Evolutionary conservation across 2,797 vertebrate species (phyloP), one percentile per base, ranked within the genome.

Genomic region (Austrolebias charrua): DNA sequence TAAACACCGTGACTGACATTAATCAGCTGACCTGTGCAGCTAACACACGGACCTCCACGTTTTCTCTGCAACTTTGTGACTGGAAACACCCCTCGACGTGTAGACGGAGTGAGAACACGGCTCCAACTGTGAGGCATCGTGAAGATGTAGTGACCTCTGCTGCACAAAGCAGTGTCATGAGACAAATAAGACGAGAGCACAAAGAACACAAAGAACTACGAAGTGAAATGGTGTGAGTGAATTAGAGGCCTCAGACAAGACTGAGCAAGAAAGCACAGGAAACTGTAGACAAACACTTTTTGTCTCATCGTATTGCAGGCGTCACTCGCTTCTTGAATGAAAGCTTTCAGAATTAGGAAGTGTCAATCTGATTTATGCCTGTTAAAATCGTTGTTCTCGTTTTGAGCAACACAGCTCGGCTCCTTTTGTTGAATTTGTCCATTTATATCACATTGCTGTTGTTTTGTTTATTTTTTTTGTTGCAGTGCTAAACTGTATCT

Each of bases 211-310:
- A 38, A 38, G 10, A 40, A 3, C 38, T 4, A 40, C 12, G 38
- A 40, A 40, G 38, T 11, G 38, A 40, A 40, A 40, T 12, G 38
- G 47, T 73, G 51, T 70, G 47, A 76, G 66, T 71, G 47, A 67
- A 48, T 51, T 9, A 66, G 29, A 50, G 63, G 63, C 51, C 45
- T 64, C 51, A 40, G 67, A 85, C 86, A 86, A 85, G 88, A 87
- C 88, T 55, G 76, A 84, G 79, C 86, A 88, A 60, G 84, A 63
- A 68, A 70, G 57, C 9, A 43, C n/a, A 58, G 45, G 44, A 48
- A 63, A 69, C 45, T 45, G 33, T 24, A 58, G 13, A 70, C 29
- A 75, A 19, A 50, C 44, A 52, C 51, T 48, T 9, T 58, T 47
- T 73, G 52, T 63, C 40, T 19, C 33, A 60, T 45, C 63, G 62